These are phyloP conservation scores for Drosophila mauritiana DNA, from an alignment of 1,140 invertebrate species.

Conservation along the genomic window DNA sequence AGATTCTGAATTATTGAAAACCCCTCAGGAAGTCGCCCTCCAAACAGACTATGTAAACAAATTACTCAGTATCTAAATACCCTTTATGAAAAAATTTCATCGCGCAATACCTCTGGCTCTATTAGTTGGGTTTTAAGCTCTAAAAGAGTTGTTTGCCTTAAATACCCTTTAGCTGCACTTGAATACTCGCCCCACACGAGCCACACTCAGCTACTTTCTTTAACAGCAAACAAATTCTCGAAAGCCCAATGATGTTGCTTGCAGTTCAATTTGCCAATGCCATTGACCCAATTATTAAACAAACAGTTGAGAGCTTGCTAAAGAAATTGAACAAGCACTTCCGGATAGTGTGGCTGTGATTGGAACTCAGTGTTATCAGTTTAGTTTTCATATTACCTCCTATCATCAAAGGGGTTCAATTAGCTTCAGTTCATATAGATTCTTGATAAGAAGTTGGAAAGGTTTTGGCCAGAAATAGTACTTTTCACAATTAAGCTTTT, in stretches of 20 bases:
- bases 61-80: conserved; percentile 25
- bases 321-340: conserved; percentile 6
- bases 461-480: neutral
- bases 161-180: conserved; percentile 35
- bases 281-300: conserved; percentile 64
- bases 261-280: conserved; percentile 29
- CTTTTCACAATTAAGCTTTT: neutral
- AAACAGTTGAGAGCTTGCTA: conserved; percentile 25
- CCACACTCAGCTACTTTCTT: conserved; percentile 66
- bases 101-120: neutral
- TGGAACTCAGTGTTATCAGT: neutral
- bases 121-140: neutral
- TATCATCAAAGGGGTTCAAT: conserved; percentile 13
- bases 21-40: conserved; percentile 37
- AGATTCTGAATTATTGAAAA: conserved; percentile 44
- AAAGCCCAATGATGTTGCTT: conserved; percentile 13
- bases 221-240: conserved; percentile 46
- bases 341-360: conserved; percentile 2
- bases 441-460: conserved; percentile 21
- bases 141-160: neutral
- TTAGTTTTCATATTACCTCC: neutral
- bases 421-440: conserved; percentile 2
- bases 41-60: conserved; percentile 34
- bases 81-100: neutral
- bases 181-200: conserved; percentile 42